phyloP scores from a whole-genome alignment of 2,888 invertebrate genomes.

The Embidobia sp. region DNA sequence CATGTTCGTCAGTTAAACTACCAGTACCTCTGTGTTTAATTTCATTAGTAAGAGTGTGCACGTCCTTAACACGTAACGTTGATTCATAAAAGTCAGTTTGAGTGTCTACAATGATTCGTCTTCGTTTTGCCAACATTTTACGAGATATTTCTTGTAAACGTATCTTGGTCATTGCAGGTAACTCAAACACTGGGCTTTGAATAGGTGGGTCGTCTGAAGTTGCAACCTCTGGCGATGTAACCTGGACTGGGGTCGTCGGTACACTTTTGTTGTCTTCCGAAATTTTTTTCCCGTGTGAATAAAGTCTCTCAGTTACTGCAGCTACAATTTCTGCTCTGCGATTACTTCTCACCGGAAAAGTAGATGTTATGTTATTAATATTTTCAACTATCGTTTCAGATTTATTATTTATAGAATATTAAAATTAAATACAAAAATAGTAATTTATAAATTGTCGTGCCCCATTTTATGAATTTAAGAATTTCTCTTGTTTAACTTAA shows the following conservation, averaged over 20 bases:
- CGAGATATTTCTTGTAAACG: slow-evolving; percentile 78
- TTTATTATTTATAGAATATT: slow-evolving; percentile 39
- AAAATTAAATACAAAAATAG: neutral
- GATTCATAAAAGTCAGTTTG: slow-evolving; percentile 73
- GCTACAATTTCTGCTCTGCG: slow-evolving; percentile 87
- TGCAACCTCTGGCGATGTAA: slow-evolving; percentile 36
- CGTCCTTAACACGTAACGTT: slow-evolving; percentile 74
- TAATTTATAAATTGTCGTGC: too few relatives aligned
- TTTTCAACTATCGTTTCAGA: slow-evolving; percentile 72
- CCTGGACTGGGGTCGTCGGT: slow-evolving; percentile 7
- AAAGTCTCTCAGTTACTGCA: slow-evolving; percentile 87
- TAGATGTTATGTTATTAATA: slow-evolving; percentile 66
- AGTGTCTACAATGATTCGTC: slow-evolving; percentile 76
- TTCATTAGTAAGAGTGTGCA: slow-evolving; percentile 71
- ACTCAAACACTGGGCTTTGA: slow-evolving; percentile 71
- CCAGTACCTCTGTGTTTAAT: slow-evolving; percentile 70
- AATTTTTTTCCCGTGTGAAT: slow-evolving; percentile 81
- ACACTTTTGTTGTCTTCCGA: slow-evolving; percentile 69
- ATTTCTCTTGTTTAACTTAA: too few relatives aligned
- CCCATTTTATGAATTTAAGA: too few relatives aligned
- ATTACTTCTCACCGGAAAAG: slow-evolving; percentile 70
- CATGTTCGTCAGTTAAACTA: slow-evolving; percentile 75
- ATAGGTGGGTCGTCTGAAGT: slow-evolving; percentile 71
- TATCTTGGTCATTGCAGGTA: slow-evolving; percentile 72
- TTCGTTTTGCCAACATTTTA: slow-evolving; percentile 77